Evolutionary conservation across 1,140 invertebrate genomes (phyloP), one percentile per base, ranked within the genome.

Genomic region (Calycopis cecrops): DNA sequence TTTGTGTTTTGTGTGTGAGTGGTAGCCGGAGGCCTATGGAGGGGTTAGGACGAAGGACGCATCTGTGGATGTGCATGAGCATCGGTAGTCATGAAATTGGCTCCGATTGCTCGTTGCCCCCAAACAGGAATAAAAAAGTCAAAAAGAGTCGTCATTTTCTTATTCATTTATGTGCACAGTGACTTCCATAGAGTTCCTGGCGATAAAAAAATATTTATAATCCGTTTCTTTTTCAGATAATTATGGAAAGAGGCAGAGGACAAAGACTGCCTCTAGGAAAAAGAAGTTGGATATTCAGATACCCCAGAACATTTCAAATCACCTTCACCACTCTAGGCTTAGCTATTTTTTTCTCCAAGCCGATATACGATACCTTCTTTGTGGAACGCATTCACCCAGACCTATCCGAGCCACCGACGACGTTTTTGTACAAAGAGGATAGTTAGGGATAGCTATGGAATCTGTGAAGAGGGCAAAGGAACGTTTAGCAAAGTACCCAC

Each of bases 391-490:
- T 71, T 0, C 10, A n/a, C 3, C 54, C 67, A 4, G 84, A 85
- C 42, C 59, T 71, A 4, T 60, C 60, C 10, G 83, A 88, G 63
- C 80, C 76, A 6, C 78, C 87, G 9, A 88, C 88, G 0, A 85
- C 88, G 4, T 75, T 84, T 28, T 62, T 53, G 7, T 37, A 50
- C 14, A 59, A 57, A 28, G 51, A 47, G 12, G 38, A 59, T 1
- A 52, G 61, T 9, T 56, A 68, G 50, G 48, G 56, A 16, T 56
- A 59, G 52, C 52, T 65, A 96, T 97, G 95, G 95, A 96, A 78
- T 90, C 94, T 28, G 93, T 96, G 4, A 89, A 89, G 40, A 93
- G 91, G 85, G 94, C 95, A 0, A 92, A 90, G 70, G 82, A 90
- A 44, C 88, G 95, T 69, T 83, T 96, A 37, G 89, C 89, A 56